Evolutionary conservation across 2,113 vertebrate species (phyloP), one percentile per base, ranked within the genome.

Genomic region (Cinclus cinclus): DNA sequence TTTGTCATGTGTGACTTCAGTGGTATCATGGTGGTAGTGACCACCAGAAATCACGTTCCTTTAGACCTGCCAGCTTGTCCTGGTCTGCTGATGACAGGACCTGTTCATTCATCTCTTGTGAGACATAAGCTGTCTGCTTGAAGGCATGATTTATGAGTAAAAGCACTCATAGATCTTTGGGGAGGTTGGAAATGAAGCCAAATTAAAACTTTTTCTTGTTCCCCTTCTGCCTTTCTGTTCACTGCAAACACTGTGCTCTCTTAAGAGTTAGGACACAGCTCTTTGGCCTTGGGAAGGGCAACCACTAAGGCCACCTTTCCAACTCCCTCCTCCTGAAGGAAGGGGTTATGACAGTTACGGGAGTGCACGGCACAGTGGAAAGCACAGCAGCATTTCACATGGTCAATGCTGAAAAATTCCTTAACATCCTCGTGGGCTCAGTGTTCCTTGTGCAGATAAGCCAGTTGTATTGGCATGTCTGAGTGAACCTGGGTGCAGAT

Each of bases 31-130:
- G 41, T 13, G 65, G 37, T 2, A 69, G 20, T 35, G 37, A 56
- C 15, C 37, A 58, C 10, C 8, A 75, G 30, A 1, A 12, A 19
- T 69, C 21, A 25, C 1, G 21, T 4, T 1, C 2, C 1, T 25
- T 91, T 65, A 56, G 65, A 47, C 27, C 14, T 70, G 37, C 8
- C 25, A 9, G 22, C 24, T 85, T 78, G 23, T 62, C 17, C 46
- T 74, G 9, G 11, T 74, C 15, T 74, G 25, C 41, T 47, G 47
- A 20, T 44, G 13, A 30, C 31, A 39, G 18, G 25, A 39, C 27
- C n/a, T 47, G 33, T 19, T 86, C 10, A 18, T 49, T 67, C 22
- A 25, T 28, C 15, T 63, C 37, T 53, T 49, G 30, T 39, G 52
- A 60, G 73, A 46, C 20, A 10, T 23, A 74, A 52, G 12, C 17